Percentiles rank a stretch among this genome's conserved stretches.
These are phyloP conservation scores for Candoia aspera DNA, from an alignment of 2,113 vertebrate genomes.

Conservation along the genomic window DNA sequence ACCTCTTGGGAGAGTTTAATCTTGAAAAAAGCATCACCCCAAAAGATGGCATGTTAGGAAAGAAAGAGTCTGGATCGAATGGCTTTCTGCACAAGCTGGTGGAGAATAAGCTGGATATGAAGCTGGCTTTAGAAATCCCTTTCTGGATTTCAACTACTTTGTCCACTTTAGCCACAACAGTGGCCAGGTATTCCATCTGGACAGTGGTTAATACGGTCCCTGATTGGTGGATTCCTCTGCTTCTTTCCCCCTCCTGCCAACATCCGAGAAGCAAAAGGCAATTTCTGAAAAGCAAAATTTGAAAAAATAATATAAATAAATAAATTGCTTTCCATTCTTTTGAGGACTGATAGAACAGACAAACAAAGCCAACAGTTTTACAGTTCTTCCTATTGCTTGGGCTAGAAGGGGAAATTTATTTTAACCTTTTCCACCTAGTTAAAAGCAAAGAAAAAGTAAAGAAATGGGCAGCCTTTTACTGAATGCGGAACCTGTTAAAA, in stretches of 20 bases:
- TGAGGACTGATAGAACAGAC: not conserved
- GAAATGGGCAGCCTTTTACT: not conserved
- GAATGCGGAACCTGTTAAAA: not conserved
- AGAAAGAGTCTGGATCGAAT: not conserved
- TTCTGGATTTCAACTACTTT: not conserved
- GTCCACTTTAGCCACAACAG: not conserved
- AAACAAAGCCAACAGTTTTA: not conserved
- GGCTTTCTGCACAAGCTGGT: not conserved
- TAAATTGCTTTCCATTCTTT: not conserved
- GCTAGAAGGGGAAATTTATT: not conserved
- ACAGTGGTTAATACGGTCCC: not conserved
- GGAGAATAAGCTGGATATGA: not conserved
- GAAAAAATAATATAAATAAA: too few species aligned
- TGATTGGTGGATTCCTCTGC: not conserved
- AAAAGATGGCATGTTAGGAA: not conserved
- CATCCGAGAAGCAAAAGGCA: not conserved
- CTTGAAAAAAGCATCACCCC: not conserved
- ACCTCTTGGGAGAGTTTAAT: not conserved
- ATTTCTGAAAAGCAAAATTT: too few species aligned
- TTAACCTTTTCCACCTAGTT: not conserved
- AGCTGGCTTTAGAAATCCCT: not conserved
- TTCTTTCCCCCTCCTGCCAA: not conserved
- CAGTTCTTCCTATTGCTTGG: not conserved
- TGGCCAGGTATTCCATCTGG: not conserved
- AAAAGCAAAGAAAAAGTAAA: not conserved